Evolutionary conservation across 1,140 invertebrate genomes (phyloP).

Genomic region (Heliothis subflexa): DNA sequence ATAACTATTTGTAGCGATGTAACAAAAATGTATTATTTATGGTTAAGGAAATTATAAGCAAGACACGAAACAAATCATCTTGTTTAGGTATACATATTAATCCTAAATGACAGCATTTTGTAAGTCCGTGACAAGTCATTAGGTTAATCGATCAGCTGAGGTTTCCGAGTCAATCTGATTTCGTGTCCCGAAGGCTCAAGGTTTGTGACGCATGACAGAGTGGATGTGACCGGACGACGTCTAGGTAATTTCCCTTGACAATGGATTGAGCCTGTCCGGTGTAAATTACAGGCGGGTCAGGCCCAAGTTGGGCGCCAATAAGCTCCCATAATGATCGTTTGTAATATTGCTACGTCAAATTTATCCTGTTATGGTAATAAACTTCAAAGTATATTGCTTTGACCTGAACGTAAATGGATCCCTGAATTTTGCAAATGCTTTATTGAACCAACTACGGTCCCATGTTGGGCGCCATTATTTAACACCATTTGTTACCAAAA

Average conservation of each 20-base stretch:
- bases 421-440: slow-evolving; percentile 3
- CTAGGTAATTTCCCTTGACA: slow-evolving; percentile 58
- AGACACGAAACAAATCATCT: neutral
- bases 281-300: slow-evolving; percentile 41
- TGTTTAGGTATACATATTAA: neutral
- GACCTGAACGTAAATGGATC: neutral
- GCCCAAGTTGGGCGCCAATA: slow-evolving; percentile 40
- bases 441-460: slow-evolving; percentile 6
- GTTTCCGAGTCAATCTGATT: slow-evolving; percentile 47
- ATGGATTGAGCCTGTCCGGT: slow-evolving; percentile 43
- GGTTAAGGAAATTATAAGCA: neutral
- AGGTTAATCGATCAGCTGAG: slow-evolving; percentile 45
- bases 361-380: neutral
- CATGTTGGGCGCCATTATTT: slow-evolving; percentile 33
- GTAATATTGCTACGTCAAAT: neutral
- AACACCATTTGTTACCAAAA: slow-evolving; percentile 6
- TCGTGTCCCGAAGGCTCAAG: slow-evolving; percentile 22
- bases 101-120: neutral
- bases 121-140: slow-evolving; percentile 9
- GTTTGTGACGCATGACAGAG: slow-evolving; percentile 45
- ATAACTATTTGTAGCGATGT: no score
- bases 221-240: slow-evolving; percentile 47
- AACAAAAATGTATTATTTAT: no score
- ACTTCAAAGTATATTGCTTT: neutral
- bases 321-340: slow-evolving; percentile 12